Evolutionary conservation across 2,113 vertebrate genomes (phyloP).

Genomic region (Nycticebus coucang): DNA sequence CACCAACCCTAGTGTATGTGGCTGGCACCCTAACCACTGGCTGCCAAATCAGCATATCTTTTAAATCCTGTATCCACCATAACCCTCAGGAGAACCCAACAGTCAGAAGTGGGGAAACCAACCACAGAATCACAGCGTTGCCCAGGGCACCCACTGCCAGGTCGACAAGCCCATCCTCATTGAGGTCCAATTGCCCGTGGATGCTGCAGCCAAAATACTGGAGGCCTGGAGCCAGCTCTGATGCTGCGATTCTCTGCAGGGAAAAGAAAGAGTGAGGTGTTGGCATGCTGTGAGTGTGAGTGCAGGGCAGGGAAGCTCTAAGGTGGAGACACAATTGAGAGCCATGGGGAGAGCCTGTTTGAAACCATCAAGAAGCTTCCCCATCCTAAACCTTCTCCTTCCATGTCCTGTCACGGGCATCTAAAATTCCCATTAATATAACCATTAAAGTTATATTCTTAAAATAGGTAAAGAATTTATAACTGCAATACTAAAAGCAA

Average conservation of each 20-base stretch:
- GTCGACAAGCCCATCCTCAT: slow-evolving; percentile 93
- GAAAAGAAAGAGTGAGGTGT: neutral
- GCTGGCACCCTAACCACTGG: too few relatives aligned
- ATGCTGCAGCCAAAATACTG: slow-evolving; percentile 97
- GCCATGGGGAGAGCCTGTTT: neutral
- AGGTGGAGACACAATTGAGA: neutral
- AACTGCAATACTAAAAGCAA: too few relatives aligned
- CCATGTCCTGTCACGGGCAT: neutral
- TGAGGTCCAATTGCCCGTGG: slow-evolving; percentile 95
- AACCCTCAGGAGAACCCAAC: neutral
- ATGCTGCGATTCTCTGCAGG: slow-evolving; percentile 91
- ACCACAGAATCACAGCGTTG: slow-evolving; percentile 94
- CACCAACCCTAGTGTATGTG: too few relatives aligned
- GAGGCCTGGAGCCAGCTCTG: slow-evolving; percentile 87
- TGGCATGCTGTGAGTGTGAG: neutral
- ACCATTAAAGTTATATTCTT: neutral
- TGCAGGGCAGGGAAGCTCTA: neutral
- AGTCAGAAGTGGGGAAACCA: slow-evolving; percentile 68
- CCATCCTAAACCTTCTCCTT: neutral
- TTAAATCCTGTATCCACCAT: neutral
- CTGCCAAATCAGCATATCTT: neutral
- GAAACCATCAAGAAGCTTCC: neutral
- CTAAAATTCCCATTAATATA: neutral
- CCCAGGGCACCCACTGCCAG: slow-evolving; percentile 95
- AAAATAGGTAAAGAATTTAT: neutral